Evolutionary conservation across 2,888 invertebrate species (phyloP).

Genomic region (Lasioglossum marginatum): DNA sequence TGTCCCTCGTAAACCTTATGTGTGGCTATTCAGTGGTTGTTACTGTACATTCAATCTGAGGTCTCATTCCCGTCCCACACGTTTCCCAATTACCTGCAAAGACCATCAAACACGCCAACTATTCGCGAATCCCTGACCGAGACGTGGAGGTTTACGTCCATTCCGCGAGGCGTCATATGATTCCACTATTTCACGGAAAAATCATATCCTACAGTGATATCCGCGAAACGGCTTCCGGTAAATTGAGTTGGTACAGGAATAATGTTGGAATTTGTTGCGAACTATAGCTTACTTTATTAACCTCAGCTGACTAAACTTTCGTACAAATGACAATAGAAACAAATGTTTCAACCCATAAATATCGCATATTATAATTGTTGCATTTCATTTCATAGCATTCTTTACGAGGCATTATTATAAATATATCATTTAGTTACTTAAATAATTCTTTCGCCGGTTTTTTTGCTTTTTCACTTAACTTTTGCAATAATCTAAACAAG

Average conservation of each 20-base stretch:
- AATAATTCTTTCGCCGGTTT: not conserved
- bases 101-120: not conserved
- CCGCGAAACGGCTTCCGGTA: conserved; percentile 50
- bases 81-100: conserved; percentile 8
- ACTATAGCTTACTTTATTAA: not conserved
- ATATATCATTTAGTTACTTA: not conserved
- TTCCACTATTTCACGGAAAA: conserved; percentile 56
- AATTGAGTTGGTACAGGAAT: conserved; percentile 58
- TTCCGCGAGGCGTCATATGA: conserved; percentile 20
- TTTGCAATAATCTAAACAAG: too few species aligned
- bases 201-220: conserved; percentile 47
- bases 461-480: not conserved
- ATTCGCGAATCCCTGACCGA: conserved; percentile 6
- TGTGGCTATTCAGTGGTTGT: conserved; percentile 12
- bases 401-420: too few species aligned
- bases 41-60: conserved; percentile 21
- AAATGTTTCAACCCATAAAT: not conserved
- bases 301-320: not conserved
- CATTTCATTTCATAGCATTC: not conserved
- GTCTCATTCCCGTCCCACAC: conserved; percentile 8
- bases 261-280: not conserved
- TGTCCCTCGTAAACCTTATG: conserved; percentile 8
- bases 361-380: not conserved
- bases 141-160: not conserved
- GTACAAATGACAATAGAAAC: not conserved